Base-by-base conservation (phyloP, 2,888 invertebrate species). In the Heterodera filipjevi region DNA sequence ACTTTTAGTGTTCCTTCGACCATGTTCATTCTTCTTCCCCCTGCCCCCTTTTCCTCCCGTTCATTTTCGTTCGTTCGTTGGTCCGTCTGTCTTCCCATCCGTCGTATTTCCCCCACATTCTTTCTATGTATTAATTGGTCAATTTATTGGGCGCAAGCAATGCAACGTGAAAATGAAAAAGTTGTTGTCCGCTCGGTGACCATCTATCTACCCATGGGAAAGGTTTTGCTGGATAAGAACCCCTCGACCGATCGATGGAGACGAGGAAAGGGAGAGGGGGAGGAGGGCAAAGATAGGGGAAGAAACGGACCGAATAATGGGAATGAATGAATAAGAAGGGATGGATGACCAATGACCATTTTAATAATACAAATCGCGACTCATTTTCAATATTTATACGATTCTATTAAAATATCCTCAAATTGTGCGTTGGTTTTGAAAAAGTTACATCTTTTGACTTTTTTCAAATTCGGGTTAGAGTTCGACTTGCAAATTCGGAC, bases 141-240 rank as follows among this genome's bases (percentile, higher is more conserved):
- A 59, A 27, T 59, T 59, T 22, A 22, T 53, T 49, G 53, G 59
- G 59, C 59, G 49, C 49, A n/a, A 53, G 53, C 12, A 19, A 2
- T 49, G 59, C 59, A 59, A 27, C n/a, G n/a, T 27, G 27, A n/a
- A n/a, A 53, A 16, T 22, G 22, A 5, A n/a, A 19, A 59, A 8
- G 8, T 59, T 59, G 59, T 59, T 8, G 59, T n/a, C 59, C 8
- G 27, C 8, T 27, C 6, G 8, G 6, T 8, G n/a, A 59, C 2
- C 22, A 6, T 27, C 27, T 27, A 10, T 39, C 39, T 39, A 10
- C 39, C 27, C 3, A 59, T 59, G 59, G 59, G 27, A 59, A 59
- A n/a, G n/a, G n/a, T 59, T 59, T 59, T 59, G 27, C 27, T 59
- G 59, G 59, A 59, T 59, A 5, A 59, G 59, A 59, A 59, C 59